Evolutionary conservation across 2,888 invertebrate genomes (phyloP).

Genomic region (Parasteatoda lunata): DNA sequence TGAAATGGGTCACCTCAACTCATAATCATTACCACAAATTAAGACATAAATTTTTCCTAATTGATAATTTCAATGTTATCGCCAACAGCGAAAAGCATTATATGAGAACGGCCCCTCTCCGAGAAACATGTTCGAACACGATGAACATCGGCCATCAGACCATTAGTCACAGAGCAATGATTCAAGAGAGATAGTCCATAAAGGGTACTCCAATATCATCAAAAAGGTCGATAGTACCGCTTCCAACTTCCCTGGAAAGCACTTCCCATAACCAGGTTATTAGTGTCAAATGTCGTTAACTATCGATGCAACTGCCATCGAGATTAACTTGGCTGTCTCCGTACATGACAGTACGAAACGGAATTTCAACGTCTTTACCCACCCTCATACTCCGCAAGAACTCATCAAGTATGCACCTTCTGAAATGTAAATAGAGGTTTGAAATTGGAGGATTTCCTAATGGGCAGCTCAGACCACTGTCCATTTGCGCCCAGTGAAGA

Average conservation of each 20-base stretch:
- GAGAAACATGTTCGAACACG: background rate
- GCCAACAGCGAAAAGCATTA: background rate
- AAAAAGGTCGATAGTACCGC: constrained; percentile 48
- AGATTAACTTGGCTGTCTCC: constrained; percentile 67
- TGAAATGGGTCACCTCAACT: too few species aligned
- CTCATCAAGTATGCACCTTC: constrained; percentile 58
- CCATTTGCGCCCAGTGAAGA: constrained; percentile 44
- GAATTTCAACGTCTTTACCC: constrained; percentile 8
- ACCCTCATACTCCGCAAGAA: constrained; percentile 18
- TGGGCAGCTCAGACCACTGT: constrained; percentile 57
- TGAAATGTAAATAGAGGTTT: background rate
- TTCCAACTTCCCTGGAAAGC: constrained; percentile 42
- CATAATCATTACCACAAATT: too few species aligned
- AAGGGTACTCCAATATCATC: constrained; percentile 60
- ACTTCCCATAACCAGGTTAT: constrained; percentile 64
- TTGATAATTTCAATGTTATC: background rate
- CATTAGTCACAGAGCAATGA: constrained; percentile 59
- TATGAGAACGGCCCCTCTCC: constrained; percentile 23
- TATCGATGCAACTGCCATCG: constrained; percentile 48
- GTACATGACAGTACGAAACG: constrained; percentile 33
- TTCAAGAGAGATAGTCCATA: constrained; percentile 57
- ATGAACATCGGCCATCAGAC: constrained; percentile 44
- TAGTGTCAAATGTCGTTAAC: constrained; percentile 66
- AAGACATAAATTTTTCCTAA: too few species aligned
- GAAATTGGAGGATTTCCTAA: constrained; percentile 35